These are phyloP conservation scores for Bombyx huttoni DNA, from an alignment of 2,888 invertebrate species.

Conservation along the genomic window DNA sequence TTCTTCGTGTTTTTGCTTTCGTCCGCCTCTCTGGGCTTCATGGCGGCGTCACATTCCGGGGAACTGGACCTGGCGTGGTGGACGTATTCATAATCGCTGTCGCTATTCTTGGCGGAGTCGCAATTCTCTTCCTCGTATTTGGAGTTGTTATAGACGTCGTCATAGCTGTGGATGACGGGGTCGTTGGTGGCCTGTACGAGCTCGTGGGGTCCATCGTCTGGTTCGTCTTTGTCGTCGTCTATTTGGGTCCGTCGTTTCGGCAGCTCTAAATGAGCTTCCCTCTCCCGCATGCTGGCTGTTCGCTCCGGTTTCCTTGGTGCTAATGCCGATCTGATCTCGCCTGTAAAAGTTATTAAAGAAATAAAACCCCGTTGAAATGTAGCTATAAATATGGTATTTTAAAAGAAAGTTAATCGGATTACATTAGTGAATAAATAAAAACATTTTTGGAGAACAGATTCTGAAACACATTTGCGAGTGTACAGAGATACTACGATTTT, in stretches of 20 bases:
- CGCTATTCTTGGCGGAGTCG: slow-evolving; percentile 66
- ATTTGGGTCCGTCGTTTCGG: slow-evolving; percentile 62
- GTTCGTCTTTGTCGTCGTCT: slow-evolving; percentile 69
- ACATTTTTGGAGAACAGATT: too few relatives aligned
- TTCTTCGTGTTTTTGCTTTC: slow-evolving; percentile 39
- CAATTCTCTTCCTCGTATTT: slow-evolving; percentile 61
- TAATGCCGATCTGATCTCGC: slow-evolving; percentile 86
- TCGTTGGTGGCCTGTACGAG: slow-evolving; percentile 62
- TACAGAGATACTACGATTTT: not conserved
- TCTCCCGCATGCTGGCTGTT: slow-evolving; percentile 88
- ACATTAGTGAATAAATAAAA: too few relatives aligned
- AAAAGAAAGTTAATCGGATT: too few relatives aligned
- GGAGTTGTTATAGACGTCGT: slow-evolving; percentile 58
- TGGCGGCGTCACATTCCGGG: slow-evolving; percentile 76
- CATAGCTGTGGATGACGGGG: slow-evolving; percentile 59
- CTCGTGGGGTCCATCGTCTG: slow-evolving; percentile 52
- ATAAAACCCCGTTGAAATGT: not conserved
- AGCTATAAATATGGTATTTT: not conserved
- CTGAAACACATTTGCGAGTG: not conserved
- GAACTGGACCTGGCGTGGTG: slow-evolving; percentile 77
- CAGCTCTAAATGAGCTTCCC: slow-evolving; percentile 77
- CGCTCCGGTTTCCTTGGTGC: slow-evolving; percentile 88
- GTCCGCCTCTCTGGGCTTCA: slow-evolving; percentile 47
- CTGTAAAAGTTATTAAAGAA: slow-evolving; percentile 40
- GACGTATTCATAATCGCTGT: slow-evolving; percentile 77